phyloP scores from a whole-genome alignment of 2,113 vertebrate species.

The Calypte anna region DNA sequence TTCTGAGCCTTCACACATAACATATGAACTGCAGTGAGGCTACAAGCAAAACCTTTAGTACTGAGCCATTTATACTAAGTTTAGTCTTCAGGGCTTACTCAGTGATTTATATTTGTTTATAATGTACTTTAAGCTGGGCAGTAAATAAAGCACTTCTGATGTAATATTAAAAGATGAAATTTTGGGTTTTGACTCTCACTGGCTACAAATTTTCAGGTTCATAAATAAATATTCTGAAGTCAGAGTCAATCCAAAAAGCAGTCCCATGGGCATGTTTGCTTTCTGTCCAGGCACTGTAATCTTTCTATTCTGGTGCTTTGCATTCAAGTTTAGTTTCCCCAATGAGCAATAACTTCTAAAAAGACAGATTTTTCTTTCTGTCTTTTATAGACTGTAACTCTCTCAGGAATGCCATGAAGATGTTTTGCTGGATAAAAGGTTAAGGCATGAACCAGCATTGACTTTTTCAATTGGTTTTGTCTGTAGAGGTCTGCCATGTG shows the following conservation, averaged over 20 bases:
- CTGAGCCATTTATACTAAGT: neutral
- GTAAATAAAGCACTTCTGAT: neutral
- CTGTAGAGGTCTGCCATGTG: neutral
- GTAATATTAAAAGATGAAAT: slow-evolving; percentile 26
- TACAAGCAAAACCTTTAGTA: neutral
- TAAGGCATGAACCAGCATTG: neutral
- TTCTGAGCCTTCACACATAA: neutral
- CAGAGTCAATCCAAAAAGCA: slow-evolving; percentile 32
- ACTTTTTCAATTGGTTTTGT: neutral
- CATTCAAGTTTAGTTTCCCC: neutral
- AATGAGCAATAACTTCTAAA: slow-evolving; percentile 10
- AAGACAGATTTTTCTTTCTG: slow-evolving; percentile 25
- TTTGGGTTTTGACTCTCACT: neutral
- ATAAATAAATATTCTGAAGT: slow-evolving; percentile 6
- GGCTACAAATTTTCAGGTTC: neutral
- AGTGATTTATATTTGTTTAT: neutral
- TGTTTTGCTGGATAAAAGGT: slow-evolving; percentile 7
- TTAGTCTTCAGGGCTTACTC: neutral
- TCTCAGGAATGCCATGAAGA: slow-evolving; percentile 11
- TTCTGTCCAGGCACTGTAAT: neutral
- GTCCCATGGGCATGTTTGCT: neutral
- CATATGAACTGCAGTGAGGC: neutral
- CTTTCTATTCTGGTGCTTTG: neutral
- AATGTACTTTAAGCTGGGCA: neutral
- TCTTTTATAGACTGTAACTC: neutral